A percentile compares a stretch with the other conserved stretches of the same genome.
Conservation (phyloP, 2,797 vertebrate species). For the Galagoides demidoff region DNA sequence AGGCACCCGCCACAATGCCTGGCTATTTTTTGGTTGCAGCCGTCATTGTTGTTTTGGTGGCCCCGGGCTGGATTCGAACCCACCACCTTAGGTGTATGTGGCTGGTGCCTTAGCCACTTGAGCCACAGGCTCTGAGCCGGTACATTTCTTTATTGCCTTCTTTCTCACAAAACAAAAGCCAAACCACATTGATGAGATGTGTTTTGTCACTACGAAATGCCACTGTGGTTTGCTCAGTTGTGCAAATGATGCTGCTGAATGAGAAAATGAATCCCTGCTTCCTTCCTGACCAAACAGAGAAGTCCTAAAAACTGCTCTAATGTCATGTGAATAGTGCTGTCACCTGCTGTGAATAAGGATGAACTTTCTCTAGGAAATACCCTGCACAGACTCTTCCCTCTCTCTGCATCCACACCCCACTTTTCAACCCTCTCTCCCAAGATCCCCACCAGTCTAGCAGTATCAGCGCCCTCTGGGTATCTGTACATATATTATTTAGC, state of each 20-base stretch:
- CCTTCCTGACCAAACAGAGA: background rate
- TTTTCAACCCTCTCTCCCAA: background rate
- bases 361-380: background rate
- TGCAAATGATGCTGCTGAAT: background rate
- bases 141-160: background rate
- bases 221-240: background rate
- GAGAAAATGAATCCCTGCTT: background rate
- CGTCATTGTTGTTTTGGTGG: too few species aligned
- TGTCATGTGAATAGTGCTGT: background rate
- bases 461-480: background rate
- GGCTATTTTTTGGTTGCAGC: too few species aligned
- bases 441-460: background rate
- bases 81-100: too few species aligned
- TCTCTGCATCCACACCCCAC: background rate
- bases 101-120: too few species aligned
- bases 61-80: too few species aligned
- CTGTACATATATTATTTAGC: background rate
- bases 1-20: too few species aligned
- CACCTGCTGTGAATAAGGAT: background rate
- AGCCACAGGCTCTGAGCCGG: too few species aligned
- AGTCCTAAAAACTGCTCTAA: background rate
- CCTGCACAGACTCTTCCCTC: background rate
- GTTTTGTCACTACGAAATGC: background rate
- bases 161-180: background rate
- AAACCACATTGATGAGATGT: background rate